Evolutionary conservation across 1,140 invertebrate species (phyloP), one percentile per base, ranked within the genome.

Genomic region (Apis cerana): DNA sequence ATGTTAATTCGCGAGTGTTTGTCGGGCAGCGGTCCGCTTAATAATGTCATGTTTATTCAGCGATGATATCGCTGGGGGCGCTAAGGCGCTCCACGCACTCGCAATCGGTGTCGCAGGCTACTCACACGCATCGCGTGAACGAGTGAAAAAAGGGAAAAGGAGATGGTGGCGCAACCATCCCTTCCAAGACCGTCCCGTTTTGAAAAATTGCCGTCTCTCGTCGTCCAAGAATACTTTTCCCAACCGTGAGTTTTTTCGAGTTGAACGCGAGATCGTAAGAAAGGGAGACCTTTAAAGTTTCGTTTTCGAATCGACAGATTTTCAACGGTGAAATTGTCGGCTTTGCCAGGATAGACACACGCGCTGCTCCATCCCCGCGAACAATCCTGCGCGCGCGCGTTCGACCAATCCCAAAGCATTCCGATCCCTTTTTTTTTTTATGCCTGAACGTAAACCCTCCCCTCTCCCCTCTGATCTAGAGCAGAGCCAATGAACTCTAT

Each of bases 41-140:
- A 94, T 94, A 94, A 94, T 94, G 92, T 94, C 93, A 94, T 94
- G 93, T 94, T 94, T 94, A 94, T 94, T 94, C 93, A 94, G 93
- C 90, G 92, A 94, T 93, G 91, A 94, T 94, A 94, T 93, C 90
- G 92, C 92, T 86, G 90, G 90, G 90, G 88, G 91, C 91, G 86
- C 88, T 88, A 84, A 90, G 91, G 89, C 91, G 88, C 85, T 89
- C 89, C 90, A 87, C 90, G 87, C 87, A 88, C 89, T 90, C 88
- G 88, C 88, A 83, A 90, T 91, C 85, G 82, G 88, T 89, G 85
- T 92, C 91, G 89, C 90, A 88, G 88, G 87, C 82, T 80, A 83
- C 88, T 80, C 83, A 65, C 77, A 80, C 78, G 62, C 70, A 50
- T 70, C 54, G 54, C n/a, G 67, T 65, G 58, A 17, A 21, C 75